These are phyloP conservation scores for Heterodera schachtii DNA, from an alignment of 1,140 invertebrate species.

Conservation along the genomic window DNA sequence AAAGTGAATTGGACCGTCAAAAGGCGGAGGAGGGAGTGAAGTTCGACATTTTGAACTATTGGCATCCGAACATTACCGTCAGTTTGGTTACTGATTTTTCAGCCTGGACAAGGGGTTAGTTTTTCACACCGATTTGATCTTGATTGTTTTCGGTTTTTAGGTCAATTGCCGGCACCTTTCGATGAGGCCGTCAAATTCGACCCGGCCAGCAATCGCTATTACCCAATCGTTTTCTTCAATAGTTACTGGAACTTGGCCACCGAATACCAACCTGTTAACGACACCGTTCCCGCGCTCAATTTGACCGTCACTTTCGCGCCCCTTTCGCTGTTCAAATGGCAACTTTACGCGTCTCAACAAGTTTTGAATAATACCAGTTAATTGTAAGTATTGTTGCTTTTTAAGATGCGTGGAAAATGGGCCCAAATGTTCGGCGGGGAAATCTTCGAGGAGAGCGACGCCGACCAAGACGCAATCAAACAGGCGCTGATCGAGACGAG, in stretches of 20 bases:
- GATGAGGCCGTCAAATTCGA: constrained; percentile 78
- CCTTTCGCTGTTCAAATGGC: constrained; percentile 93
- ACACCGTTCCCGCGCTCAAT: constrained; percentile 72
- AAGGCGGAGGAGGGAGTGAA: constrained; percentile 77
- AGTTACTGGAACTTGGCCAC: constrained; percentile 76
- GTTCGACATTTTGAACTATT: constrained; percentile 89
- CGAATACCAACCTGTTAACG: constrained; percentile 87
- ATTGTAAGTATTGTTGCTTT: background rate
- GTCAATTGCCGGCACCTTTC: constrained; percentile 51
- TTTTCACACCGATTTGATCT: constrained; percentile 30
- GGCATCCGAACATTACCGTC: constrained; percentile 97
- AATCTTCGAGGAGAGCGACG: constrained; percentile 74
- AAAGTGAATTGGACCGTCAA: constrained; percentile 66
- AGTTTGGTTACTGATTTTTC: constrained; percentile 93
- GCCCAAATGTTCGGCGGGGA: constrained; percentile 70
- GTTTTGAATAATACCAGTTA: constrained; percentile 17
- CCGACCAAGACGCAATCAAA: constrained; percentile 94
- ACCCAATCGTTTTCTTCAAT: constrained; percentile 82
- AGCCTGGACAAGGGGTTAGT: constrained; percentile 78
- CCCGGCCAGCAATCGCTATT: constrained; percentile 67
- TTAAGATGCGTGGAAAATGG: constrained; percentile 70
- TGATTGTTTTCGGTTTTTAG: constrained; percentile 34
- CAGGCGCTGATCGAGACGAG: constrained; percentile 95
- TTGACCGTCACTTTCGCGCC: constrained; percentile 85
- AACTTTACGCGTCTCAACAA: constrained; percentile 85